A percentile compares a stretch with the other conserved stretches of the same genome.
Evolutionary conservation across 2,797 vertebrate species (phyloP).

Genomic region (Sebastes minor): DNA sequence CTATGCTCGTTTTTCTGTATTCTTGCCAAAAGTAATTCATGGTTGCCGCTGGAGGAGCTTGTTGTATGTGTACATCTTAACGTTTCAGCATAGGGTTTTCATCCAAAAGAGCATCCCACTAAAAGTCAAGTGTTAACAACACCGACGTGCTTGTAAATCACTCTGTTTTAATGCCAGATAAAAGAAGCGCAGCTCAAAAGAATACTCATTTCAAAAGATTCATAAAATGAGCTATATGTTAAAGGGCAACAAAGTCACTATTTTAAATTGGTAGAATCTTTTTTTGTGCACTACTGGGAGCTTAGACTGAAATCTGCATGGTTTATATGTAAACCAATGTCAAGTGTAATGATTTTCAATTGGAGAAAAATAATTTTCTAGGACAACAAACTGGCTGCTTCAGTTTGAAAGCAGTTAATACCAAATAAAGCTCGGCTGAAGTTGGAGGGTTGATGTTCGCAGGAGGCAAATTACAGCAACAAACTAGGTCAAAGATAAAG

Average conservation of each 20-base stretch:
- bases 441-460: background rate
- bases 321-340: slow-evolving; percentile 43
- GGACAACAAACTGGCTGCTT: slow-evolving; percentile 7
- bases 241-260: slow-evolving; percentile 34
- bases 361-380: slow-evolving; percentile 18
- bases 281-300: background rate
- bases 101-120: slow-evolving; percentile 44
- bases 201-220: slow-evolving; percentile 38
- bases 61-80: slow-evolving; percentile 54
- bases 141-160: slow-evolving; percentile 35
- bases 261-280: slow-evolving; percentile 8
- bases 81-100: slow-evolving; percentile 46
- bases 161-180: slow-evolving; percentile 50
- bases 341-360: slow-evolving; percentile 38
- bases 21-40: slow-evolving; percentile 48
- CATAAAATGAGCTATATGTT: slow-evolving; percentile 31
- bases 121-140: slow-evolving; percentile 55
- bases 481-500: slow-evolving; percentile 54
- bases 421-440: slow-evolving; percentile 20
- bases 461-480: slow-evolving; percentile 26
- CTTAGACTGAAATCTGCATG: slow-evolving; percentile 10
- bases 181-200: slow-evolving; percentile 31
- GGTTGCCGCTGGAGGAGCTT: slow-evolving; percentile 50
- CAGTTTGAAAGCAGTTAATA: slow-evolving; percentile 5
- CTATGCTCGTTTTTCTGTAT: slow-evolving; percentile 25